A percentile compares a stretch with the other conserved stretches of the same genome.
Conservation (phyloP, 35 echinoderm and acorn worm species). For the Acanthaster planci region DNA sequence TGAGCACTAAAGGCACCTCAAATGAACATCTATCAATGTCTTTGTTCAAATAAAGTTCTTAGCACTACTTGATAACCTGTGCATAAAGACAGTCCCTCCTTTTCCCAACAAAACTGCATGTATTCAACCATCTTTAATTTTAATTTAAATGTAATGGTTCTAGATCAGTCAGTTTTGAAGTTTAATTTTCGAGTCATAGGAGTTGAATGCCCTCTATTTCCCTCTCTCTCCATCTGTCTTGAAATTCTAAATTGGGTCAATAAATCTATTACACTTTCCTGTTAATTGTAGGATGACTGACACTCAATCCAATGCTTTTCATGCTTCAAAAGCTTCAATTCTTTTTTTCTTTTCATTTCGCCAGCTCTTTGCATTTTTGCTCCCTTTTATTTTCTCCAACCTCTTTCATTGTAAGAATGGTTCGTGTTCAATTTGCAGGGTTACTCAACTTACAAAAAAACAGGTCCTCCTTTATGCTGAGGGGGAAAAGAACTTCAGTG, state of each 20-base stretch:
- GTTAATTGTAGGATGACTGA: constrained; percentile 4
- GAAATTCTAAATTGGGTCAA: constrained; percentile 24
- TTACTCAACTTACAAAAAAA: constrained; percentile 30
- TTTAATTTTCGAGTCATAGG: neutral
- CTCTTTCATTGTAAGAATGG: constrained; percentile 7
- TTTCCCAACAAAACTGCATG: no score
- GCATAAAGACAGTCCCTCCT: no score
- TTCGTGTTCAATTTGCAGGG: constrained; percentile 15
- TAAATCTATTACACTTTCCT: constrained; percentile 2
- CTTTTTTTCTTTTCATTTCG: neutral
- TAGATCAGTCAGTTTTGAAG: no score
- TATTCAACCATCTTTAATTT: no score
- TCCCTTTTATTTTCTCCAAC: neutral
- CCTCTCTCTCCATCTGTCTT: constrained; percentile 8
- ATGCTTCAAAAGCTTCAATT: constrained; percentile 5
- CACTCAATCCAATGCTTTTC: neutral
- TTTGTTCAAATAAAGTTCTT: no score
- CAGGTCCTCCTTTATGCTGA: neutral
- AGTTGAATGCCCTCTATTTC: neutral
- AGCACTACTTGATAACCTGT: no score
- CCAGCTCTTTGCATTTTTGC: neutral
- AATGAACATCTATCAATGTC: no score
- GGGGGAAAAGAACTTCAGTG: neutral
- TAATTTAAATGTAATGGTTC: neutral
- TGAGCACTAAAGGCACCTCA: no score